Conservation (phyloP, 1,140 invertebrate species). For the Caerostris extrusa region DNA sequence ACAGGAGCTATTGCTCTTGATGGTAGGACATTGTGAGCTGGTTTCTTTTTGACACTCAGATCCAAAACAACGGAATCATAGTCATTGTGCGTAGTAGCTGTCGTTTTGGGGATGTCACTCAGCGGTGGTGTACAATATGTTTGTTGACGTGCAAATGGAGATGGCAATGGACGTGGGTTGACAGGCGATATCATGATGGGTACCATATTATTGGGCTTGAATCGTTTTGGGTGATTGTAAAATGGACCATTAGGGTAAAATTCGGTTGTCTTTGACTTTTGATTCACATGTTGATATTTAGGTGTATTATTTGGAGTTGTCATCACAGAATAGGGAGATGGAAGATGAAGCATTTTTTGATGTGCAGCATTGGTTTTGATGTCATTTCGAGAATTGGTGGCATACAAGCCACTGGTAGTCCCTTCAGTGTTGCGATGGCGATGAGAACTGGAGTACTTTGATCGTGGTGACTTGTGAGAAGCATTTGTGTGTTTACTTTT, state of each 20-base stretch:
- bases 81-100: constrained; percentile 68
- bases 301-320: not conserved
- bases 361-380: not conserved
- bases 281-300: constrained; percentile 64
- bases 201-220: constrained; percentile 41
- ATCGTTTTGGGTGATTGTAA: constrained; percentile 71
- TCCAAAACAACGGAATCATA: constrained; percentile 75
- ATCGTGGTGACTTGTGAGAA: constrained; percentile 59
- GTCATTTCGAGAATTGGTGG: not conserved
- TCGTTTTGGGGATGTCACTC: constrained; percentile 57
- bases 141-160: constrained; percentile 59
- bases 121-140: constrained; percentile 67
- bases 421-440: constrained; percentile 53
- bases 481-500: constrained; percentile 60
- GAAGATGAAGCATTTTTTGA: constrained; percentile 65
- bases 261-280: constrained; percentile 46
- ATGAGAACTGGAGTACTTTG: constrained; percentile 68
- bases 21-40: not conserved
- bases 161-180: constrained; percentile 14
- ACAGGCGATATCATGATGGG: constrained; percentile 29
- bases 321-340: constrained; percentile 56
- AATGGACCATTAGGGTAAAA: constrained; percentile 66
- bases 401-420: constrained; percentile 33
- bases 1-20: constrained; percentile 9
- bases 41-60: constrained; percentile 75